Evolutionary conservation across 2,113 vertebrate genomes (phyloP).

Genomic region (Mirounga angustirostris): DNA sequence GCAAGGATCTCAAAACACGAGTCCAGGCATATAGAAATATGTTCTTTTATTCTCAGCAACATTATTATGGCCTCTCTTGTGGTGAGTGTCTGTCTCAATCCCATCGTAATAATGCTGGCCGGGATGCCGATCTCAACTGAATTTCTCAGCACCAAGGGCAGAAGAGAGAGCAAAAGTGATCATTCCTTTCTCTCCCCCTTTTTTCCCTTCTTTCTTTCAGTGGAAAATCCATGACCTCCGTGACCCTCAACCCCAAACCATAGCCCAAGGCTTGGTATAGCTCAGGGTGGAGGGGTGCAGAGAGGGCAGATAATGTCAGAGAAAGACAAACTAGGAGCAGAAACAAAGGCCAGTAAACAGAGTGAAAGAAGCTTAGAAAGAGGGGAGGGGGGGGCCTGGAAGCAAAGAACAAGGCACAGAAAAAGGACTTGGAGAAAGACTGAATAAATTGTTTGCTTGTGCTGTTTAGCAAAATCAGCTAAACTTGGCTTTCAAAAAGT

Average conservation of each 20-base stretch:
- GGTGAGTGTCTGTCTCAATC: slow-evolving; percentile 7
- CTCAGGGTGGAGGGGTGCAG: not conserved
- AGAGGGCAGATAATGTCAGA: slow-evolving; percentile 64
- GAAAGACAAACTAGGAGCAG: slow-evolving; percentile 72
- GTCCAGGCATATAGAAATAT: not conserved
- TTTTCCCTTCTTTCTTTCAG: slow-evolving; percentile 66
- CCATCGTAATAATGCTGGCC: slow-evolving; percentile 31
- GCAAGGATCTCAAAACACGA: not conserved
- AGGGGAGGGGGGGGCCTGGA: slow-evolving; percentile 54
- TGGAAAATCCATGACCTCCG: slow-evolving; percentile 77
- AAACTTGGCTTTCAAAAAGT: slow-evolving; percentile 85
- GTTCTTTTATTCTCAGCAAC: slow-evolving; percentile 8
- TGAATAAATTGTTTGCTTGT: slow-evolving; percentile 86
- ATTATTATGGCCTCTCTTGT: not conserved
- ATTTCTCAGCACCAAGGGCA: slow-evolving; percentile 67
- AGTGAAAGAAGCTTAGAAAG: slow-evolving; percentile 73
- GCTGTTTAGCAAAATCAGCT: slow-evolving; percentile 85
- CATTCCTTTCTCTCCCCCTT: not conserved
- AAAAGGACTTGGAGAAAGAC: slow-evolving; percentile 81
- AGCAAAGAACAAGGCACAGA: slow-evolving; percentile 76
- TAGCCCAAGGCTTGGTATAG: slow-evolving; percentile 76
- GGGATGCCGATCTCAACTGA: slow-evolving; percentile 18
- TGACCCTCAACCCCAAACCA: slow-evolving; percentile 76
- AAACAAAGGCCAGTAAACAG: slow-evolving; percentile 79
- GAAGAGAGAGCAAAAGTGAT: slow-evolving; percentile 69